Evolutionary conservation across 1,140 invertebrate species (phyloP), one percentile per base, ranked within the genome.

Genomic region (Phocides pigmalion): DNA sequence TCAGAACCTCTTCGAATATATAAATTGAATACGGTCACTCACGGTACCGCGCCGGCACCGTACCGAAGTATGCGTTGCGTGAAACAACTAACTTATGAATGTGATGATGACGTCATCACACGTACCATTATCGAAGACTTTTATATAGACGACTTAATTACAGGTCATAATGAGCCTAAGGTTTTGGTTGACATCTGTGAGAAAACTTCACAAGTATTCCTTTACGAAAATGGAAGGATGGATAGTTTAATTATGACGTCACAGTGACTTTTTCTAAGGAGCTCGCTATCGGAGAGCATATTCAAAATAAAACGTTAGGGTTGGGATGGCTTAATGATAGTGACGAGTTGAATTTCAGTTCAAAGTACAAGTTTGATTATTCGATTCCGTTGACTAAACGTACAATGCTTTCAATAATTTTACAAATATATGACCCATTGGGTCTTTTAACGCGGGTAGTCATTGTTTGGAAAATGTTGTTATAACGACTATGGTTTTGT

Each of bases 21-120:
- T 49, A 62, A 35, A 25, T 50, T 54, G 4, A 63, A 63, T 79
- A 68, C 61, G 0, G 66, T 68, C 1, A 68, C 61, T 11, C 64
- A 68, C 19, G 66, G 61, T 8, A 63, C 49, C 17, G 47, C 61
- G 22, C 53, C 61, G 9, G 61, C 61, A 14, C 69, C 69, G n/a
- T 70, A 66, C 32, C 32, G 68, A 19, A 72, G 70, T 20, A 72
- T 65, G 46, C 62, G 66, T 12, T 72, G 70, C 37, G 17, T 68
- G 20, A 56, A 41, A 17, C 66, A 72, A 20, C 49, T 68, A 28
- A 53, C 61, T 4, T 28, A 16, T 0, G 56, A 66, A 3, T 66
- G 56, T 35, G 14, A 54, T 5, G 39, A 66, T 46, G 42, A 53
- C 12, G 49, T 47, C 39, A 56, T 66, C 42, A 20, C 41, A 11